Conservation (phyloP, 2,797 vertebrate genomes). For the Cebuella pygmaea region DNA sequence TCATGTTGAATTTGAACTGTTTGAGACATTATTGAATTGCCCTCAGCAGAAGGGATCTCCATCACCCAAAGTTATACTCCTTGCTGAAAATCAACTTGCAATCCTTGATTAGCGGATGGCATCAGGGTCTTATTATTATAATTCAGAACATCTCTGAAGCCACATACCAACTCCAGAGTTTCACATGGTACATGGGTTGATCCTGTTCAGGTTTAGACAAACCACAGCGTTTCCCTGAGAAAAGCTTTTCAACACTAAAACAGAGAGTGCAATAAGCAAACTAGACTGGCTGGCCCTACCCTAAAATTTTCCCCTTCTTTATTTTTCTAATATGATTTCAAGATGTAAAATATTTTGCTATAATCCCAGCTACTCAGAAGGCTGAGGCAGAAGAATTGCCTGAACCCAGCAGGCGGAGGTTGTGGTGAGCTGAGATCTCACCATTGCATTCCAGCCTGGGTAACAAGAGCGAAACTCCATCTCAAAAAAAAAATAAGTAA, state of each 20-base stretch:
- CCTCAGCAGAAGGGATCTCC: not conserved
- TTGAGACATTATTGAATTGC: not conserved
- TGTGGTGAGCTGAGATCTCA: no score
- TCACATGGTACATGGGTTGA: not conserved
- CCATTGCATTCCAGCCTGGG: no score
- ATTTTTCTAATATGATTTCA: not conserved
- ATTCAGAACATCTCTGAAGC: not conserved
- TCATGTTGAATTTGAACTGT: not conserved
- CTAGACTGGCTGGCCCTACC: no score
- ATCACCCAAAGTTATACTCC: not conserved
- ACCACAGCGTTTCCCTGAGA: not conserved
- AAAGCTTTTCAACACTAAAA: no score
- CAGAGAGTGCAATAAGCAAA: not conserved
- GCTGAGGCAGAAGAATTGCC: no score
- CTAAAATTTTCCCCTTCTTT: not conserved
- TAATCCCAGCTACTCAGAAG: no score
- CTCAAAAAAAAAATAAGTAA: no score
- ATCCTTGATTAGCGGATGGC: not conserved
- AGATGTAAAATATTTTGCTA: not conserved
- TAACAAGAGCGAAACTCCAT: no score
- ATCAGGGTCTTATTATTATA: no score
- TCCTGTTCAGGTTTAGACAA: not conserved
- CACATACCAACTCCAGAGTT: not conserved
- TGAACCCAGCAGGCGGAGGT: no score
- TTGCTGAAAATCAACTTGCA: not conserved